Percentiles rank a stretch among this genome's conserved stretches.
Evolutionary conservation across 2,888 invertebrate species (phyloP).

Genomic region (Incurvaria masculella): DNA sequence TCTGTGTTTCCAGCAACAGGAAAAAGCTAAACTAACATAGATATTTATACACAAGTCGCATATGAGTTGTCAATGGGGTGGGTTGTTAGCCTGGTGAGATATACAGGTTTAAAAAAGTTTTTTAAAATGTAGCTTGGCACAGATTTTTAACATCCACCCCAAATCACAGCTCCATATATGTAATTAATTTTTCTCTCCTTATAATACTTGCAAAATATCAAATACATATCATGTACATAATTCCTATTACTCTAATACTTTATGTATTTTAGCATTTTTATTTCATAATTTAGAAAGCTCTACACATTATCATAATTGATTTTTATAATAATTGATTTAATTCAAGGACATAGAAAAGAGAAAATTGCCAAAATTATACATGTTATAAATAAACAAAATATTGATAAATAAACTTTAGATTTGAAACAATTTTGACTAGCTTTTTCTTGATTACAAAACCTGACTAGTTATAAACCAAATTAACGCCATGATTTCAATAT

Average conservation of each 20-base stretch:
- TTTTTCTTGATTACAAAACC: constrained; percentile 27
- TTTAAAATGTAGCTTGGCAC: constrained; percentile 34
- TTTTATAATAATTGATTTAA: constrained; percentile 53
- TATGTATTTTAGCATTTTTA: constrained; percentile 36
- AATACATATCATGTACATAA: constrained; percentile 3
- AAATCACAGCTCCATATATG: constrained; percentile 51
- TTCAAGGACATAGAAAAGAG: constrained; percentile 24
- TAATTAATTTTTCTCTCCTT: constrained; percentile 23
- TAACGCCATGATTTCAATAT: no score
- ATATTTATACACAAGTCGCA: no score
- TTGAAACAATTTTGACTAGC: constrained; percentile 30
- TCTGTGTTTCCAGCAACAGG: no score
- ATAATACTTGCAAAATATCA: constrained; percentile 1
- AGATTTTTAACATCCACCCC: constrained; percentile 42
- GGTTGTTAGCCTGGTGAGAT: no score
- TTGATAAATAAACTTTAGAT: constrained; percentile 17
- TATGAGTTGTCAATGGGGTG: no score
- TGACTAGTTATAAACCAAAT: constrained; percentile 44
- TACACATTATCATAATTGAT: constrained; percentile 53
- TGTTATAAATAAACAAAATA: constrained; percentile 22
- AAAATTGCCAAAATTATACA: not conserved
- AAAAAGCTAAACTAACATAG: no score
- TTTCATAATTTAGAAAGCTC: constrained; percentile 53
- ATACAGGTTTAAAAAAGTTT: no score
- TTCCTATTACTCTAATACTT: constrained; percentile 21